Conservation (phyloP, 1,140 invertebrate genomes). For the Fopius arisanus region DNA sequence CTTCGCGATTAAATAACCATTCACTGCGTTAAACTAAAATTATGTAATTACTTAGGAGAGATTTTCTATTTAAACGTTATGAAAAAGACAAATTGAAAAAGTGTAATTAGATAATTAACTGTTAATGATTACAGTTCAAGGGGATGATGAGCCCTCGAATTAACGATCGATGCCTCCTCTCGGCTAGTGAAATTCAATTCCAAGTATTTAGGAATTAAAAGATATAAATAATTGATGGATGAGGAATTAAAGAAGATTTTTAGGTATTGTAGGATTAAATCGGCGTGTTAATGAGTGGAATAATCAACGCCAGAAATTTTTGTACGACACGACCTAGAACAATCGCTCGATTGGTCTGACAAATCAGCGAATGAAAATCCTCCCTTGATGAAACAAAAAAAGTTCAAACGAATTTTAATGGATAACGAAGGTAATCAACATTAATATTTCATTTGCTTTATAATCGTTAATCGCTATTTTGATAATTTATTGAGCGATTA, state of each 20-base stretch:
- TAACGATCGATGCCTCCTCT: constrained; percentile 1
- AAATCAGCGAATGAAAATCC: background rate
- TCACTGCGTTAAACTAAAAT: constrained; percentile 18
- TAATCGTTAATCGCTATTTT: background rate
- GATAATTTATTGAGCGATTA: background rate
- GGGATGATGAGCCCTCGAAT: background rate
- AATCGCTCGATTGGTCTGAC: background rate
- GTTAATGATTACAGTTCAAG: background rate
- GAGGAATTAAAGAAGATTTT: background rate
- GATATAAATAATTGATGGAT: background rate
- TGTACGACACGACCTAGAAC: background rate
- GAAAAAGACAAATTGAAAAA: constrained; percentile 23
- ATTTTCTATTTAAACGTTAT: constrained; percentile 38
- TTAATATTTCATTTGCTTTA: background rate
- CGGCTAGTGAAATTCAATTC: background rate
- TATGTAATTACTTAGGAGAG: constrained; percentile 26
- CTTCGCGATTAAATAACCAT: constrained; percentile 19
- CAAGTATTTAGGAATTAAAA: background rate
- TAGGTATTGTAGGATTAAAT: background rate
- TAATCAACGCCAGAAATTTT: background rate
- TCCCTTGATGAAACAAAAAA: background rate
- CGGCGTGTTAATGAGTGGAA: background rate
- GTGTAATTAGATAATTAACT: constrained; percentile 7
- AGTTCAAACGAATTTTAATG: background rate
- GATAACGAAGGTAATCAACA: background rate